phyloP scores from a whole-genome alignment of 2,113 vertebrate genomes.

The Tragelaphus imberbis region DNA sequence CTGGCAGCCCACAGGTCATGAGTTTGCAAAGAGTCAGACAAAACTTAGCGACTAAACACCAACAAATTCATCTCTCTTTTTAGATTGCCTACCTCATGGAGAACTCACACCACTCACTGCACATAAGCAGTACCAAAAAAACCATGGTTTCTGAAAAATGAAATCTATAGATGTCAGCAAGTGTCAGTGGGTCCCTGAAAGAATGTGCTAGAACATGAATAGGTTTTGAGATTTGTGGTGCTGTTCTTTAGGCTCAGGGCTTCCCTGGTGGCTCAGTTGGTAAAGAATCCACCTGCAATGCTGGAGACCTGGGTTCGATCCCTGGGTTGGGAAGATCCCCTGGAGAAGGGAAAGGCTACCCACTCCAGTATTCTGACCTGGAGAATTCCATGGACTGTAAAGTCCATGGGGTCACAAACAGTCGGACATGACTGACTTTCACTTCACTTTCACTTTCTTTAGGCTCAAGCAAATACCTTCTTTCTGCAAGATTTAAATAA shows the following conservation, averaged over 20 bases:
- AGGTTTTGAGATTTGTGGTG: background rate
- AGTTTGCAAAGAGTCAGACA: background rate
- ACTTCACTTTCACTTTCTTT: background rate
- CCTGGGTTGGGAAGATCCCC: background rate
- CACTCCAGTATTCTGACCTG: background rate
- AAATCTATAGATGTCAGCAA: background rate
- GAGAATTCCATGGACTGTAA: background rate
- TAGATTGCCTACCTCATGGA: background rate
- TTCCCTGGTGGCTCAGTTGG: background rate
- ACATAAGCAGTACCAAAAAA: background rate
- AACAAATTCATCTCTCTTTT: background rate
- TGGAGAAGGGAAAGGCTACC: background rate
- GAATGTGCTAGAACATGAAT: background rate
- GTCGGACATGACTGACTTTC: background rate
- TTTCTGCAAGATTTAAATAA: background rate
- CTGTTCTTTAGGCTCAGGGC: background rate
- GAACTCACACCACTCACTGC: background rate
- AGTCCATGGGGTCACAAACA: background rate
- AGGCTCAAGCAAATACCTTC: background rate
- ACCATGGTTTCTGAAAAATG: background rate
- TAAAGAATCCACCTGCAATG: background rate
- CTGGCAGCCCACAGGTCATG: background rate
- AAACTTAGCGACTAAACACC: background rate
- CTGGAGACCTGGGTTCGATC: background rate
- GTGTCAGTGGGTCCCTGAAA: background rate